Conservation (phyloP, 2,888 invertebrate species). For the Cephalotes varians region DNA sequence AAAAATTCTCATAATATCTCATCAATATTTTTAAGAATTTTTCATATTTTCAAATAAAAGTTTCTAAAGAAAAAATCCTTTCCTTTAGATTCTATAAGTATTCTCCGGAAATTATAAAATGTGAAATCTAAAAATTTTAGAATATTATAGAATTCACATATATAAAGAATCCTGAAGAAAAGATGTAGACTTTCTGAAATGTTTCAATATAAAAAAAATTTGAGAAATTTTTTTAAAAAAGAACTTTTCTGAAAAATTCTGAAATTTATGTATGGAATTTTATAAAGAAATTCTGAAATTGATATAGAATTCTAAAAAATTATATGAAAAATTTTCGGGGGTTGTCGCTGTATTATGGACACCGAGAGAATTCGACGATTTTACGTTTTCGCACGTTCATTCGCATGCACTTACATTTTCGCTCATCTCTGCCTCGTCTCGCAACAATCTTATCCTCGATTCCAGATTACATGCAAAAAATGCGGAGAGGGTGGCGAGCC, state of each 20-base stretch:
- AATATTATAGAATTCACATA: neutral
- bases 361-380: neutral
- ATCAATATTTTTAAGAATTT: neutral
- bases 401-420: constrained; percentile 42
- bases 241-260: neutral
- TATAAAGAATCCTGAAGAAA: neutral
- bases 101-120: neutral
- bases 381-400: neutral
- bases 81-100: neutral
- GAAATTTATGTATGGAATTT: neutral
- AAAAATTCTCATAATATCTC: neutral
- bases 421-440: constrained; percentile 33
- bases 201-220: neutral
- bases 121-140: neutral
- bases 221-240: neutral
- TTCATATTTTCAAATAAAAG: neutral
- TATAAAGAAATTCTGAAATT: neutral
- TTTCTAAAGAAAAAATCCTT: no score
- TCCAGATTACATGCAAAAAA: constrained; percentile 20
- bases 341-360: neutral
- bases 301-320: neutral
- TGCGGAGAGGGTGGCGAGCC: constrained; percentile 4
- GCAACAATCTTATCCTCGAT: neutral
- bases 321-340: neutral
- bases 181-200: neutral